Percentiles rank a stretch among this genome's conserved stretches.
Evolutionary conservation across 2,888 invertebrate genomes (phyloP).

Genomic region (Luffia ferchaultella): DNA sequence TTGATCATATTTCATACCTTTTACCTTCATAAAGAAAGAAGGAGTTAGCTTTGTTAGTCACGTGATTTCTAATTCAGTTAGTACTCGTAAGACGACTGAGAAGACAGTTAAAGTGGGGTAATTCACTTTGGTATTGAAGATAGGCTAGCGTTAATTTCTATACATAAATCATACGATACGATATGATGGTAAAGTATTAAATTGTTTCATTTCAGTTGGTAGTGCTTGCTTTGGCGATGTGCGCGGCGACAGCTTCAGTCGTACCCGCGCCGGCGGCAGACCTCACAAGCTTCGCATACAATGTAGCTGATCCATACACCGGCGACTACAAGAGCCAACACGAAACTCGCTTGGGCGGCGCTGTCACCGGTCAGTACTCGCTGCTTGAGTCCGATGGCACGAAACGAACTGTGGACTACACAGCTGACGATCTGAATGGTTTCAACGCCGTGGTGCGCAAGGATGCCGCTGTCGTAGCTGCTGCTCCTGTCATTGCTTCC

Average conservation of each 20-base stretch:
- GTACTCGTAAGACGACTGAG: too few relatives aligned
- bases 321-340: constrained; percentile 67
- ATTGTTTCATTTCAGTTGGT: constrained; percentile 40
- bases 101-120: too few relatives aligned
- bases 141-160: too few relatives aligned
- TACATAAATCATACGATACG: too few relatives aligned
- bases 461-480: constrained; percentile 41
- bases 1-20: too few relatives aligned
- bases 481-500: constrained; percentile 33
- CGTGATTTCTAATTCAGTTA: too few relatives aligned
- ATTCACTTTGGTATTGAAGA: too few relatives aligned
- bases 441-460: constrained; percentile 67
- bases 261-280: constrained; percentile 62
- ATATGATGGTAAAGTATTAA: too few relatives aligned
- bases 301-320: constrained; percentile 64
- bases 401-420: constrained; percentile 63
- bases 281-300: constrained; percentile 60
- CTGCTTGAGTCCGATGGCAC: constrained; percentile 63
- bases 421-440: constrained; percentile 62
- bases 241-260: constrained; percentile 47
- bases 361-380: constrained; percentile 63
- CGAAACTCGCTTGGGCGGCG: constrained; percentile 61
- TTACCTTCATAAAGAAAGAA: too few relatives aligned
- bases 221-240: constrained; percentile 46
- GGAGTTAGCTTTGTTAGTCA: too few relatives aligned